A percentile compares a stretch with the other conserved stretches of the same genome.
Conservation (phyloP, 2,113 vertebrate genomes). For the Epinephelus cyanopodus region DNA sequence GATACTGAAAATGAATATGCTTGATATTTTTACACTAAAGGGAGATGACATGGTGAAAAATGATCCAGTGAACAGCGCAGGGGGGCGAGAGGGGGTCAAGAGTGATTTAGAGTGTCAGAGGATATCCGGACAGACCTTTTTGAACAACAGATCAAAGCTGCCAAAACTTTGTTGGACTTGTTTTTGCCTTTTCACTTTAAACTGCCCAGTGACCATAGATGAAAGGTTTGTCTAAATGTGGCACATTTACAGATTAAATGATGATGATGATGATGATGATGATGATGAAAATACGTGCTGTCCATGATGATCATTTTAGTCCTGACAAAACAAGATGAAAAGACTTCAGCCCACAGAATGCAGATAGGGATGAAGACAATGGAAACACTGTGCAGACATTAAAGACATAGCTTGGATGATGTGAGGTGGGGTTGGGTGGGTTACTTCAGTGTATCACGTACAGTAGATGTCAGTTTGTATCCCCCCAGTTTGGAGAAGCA, state of each 20-base stretch:
- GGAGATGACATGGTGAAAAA: background rate
- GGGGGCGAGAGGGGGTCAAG: background rate
- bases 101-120: background rate
- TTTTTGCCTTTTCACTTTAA: background rate
- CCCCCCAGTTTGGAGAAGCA: too few relatives aligned
- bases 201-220: background rate
- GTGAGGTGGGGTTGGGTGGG: too few relatives aligned
- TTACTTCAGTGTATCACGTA: too few relatives aligned
- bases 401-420: too few relatives aligned
- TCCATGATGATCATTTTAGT: background rate
- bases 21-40: background rate
- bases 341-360: too few relatives aligned
- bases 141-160: background rate
- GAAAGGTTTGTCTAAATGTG: background rate
- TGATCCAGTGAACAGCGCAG: background rate
- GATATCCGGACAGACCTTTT: background rate
- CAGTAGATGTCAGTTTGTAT: too few relatives aligned
- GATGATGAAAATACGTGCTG: background rate
- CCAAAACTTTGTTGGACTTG: background rate
- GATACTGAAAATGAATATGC: background rate
- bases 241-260: background rate
- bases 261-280: background rate
- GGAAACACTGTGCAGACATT: too few relatives aligned
- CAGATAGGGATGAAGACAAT: too few relatives aligned
- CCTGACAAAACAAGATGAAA: too few relatives aligned